Conservation (phyloP, 2,888 invertebrate species). For the Cephus pulcher region DNA sequence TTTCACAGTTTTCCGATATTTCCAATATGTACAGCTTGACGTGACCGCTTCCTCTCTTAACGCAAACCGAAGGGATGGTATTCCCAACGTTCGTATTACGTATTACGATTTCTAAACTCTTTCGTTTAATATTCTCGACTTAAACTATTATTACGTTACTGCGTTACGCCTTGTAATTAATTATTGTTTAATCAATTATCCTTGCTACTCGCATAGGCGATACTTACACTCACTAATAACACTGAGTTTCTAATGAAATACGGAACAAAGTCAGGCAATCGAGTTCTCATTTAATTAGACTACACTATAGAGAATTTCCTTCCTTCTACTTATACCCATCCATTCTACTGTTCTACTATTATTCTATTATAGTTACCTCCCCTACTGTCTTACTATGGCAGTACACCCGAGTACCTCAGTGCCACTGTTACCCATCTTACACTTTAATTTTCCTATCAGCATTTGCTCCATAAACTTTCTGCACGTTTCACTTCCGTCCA, state of each 20-base stretch:
- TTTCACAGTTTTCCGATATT: not conserved
- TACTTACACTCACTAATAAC: not conserved
- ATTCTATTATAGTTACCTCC: not conserved
- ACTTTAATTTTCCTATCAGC: not conserved
- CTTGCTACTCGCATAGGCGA: not conserved
- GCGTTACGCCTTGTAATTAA: not conserved
- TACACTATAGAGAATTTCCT: not conserved
- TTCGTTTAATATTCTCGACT: not conserved
- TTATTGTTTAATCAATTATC: not conserved
- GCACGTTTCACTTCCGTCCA: not conserved
- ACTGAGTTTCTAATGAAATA: not conserved
- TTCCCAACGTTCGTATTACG: not conserved
- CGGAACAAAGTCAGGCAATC: not conserved
- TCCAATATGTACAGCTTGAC: not conserved
- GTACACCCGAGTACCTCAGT: not conserved
- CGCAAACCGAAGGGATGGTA: not conserved
- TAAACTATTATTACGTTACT: not conserved
- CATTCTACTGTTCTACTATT: not conserved
- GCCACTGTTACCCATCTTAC: not conserved
- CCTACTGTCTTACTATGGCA: not conserved
- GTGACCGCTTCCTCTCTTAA: not conserved
- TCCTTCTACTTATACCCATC: not conserved
- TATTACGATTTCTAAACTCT: not conserved
- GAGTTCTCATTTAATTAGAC: not conserved
- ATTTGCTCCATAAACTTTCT: not conserved